Conservation (phyloP, 2,113 vertebrate genomes). For the Ammodytes dubius region DNA sequence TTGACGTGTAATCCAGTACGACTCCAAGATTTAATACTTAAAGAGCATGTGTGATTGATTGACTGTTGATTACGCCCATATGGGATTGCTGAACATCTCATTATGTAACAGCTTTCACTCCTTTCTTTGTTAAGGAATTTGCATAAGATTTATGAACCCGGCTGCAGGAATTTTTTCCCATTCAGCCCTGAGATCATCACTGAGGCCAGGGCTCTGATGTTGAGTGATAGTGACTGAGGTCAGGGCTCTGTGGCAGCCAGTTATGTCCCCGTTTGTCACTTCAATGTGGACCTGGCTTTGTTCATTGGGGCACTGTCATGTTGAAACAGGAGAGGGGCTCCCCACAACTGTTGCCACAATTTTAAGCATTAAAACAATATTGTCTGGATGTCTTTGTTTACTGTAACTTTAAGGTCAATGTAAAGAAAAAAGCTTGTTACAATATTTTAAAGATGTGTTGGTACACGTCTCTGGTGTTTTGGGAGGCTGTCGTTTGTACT, state of each 20-base stretch:
- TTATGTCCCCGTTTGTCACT: neutral
- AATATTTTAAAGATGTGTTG: neutral
- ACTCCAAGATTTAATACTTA: neutral
- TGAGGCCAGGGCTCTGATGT: neutral
- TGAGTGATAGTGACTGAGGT: neutral
- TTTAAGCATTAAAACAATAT: too few relatives aligned
- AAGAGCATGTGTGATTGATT: neutral
- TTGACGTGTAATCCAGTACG: neutral
- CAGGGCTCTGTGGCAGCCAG: neutral
- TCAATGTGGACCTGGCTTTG: neutral
- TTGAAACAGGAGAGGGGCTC: neutral
- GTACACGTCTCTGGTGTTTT: neutral
- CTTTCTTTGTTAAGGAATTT: neutral
- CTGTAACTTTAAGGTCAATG: too few relatives aligned
- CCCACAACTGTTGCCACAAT: too few relatives aligned
- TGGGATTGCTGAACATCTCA: constrained; percentile 10
- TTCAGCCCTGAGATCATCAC: neutral
- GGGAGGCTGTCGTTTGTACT: neutral
- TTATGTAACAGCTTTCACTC: neutral
- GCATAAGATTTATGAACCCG: neutral
- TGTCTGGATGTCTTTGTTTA: too few relatives aligned
- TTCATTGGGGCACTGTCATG: neutral
- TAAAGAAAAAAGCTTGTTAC: too few relatives aligned
- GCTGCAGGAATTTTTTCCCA: neutral
- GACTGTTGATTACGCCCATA: neutral